Percentiles rank a stretch among this genome's conserved stretches.
phyloP scores from a whole-genome alignment of 2,888 invertebrate genomes.

The Dichetophora obliterata region DNA sequence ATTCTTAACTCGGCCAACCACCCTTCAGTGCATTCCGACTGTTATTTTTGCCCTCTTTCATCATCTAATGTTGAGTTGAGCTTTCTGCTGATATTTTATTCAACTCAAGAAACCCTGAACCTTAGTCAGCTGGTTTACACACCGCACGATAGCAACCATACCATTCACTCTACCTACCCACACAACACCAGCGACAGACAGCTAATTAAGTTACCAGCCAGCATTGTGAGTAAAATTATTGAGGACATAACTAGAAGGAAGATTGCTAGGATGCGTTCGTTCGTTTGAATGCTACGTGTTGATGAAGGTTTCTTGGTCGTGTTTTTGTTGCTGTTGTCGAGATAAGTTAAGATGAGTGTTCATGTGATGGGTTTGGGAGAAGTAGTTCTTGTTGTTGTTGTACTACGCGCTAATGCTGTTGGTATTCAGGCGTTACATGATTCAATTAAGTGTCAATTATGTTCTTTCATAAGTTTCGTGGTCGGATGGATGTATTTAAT shows the following conservation, averaged over 20 bases:
- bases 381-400: background rate
- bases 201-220: constrained; percentile 1
- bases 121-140: no score
- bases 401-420: background rate
- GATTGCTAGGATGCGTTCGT: background rate
- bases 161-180: background rate
- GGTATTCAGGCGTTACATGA: constrained; percentile 1
- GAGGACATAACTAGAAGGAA: background rate
- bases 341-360: background rate
- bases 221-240: constrained; percentile 11
- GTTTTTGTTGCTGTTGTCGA: background rate
- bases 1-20: no score
- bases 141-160: no score
- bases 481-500: background rate
- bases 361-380: background rate
- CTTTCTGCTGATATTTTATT: no score
- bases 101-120: no score
- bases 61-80: no score
- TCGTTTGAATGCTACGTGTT: background rate
- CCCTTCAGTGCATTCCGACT: no score
- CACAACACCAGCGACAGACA: background rate
- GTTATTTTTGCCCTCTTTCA: no score
- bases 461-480: background rate
- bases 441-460: constrained; percentile 15
- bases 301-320: background rate